Percentiles rank a stretch among this genome's conserved stretches.
These are phyloP conservation scores for Gibbula magus DNA, from an alignment of 2,888 invertebrate species.

Conservation along the genomic window DNA sequence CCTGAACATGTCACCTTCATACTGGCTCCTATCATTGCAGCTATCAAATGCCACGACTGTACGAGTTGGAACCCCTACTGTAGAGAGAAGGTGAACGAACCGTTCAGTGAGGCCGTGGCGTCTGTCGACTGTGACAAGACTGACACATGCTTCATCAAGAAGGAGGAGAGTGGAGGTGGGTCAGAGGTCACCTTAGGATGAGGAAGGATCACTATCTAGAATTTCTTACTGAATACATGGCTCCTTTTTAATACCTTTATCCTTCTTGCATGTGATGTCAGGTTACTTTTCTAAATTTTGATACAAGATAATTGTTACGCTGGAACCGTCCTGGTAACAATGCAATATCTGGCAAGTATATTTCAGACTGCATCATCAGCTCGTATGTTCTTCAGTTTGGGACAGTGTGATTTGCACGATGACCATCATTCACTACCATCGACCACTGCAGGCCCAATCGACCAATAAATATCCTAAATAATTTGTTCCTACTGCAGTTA, in stretches of 20 bases:
- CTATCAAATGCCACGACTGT: conserved; percentile 43
- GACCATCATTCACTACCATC: background rate
- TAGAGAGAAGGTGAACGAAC: conserved; percentile 35
- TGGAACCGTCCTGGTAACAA: no score
- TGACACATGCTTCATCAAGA: conserved; percentile 39
- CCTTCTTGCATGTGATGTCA: background rate
- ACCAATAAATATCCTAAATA: no score
- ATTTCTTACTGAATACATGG: no score
- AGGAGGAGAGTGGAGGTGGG: conserved; percentile 37
- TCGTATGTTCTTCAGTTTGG: no score
- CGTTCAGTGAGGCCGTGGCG: conserved; percentile 40
- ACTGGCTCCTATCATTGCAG: background rate
- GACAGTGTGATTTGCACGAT: no score
- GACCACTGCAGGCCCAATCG: background rate
- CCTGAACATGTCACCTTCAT: no score
- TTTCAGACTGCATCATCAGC: no score
- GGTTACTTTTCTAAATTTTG: background rate
- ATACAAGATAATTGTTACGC: no score
- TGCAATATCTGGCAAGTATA: no score
- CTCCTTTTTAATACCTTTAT: background rate
- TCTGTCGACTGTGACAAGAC: conserved; percentile 38
- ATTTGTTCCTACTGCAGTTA: conserved; percentile 34
- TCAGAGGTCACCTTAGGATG: background rate
- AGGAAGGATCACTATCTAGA: no score
- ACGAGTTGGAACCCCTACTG: conserved; percentile 47